Evolutionary conservation across 2,113 vertebrate species (phyloP), one percentile per base, ranked within the genome.

Genomic region (Nerophis lumbriciformis): DNA sequence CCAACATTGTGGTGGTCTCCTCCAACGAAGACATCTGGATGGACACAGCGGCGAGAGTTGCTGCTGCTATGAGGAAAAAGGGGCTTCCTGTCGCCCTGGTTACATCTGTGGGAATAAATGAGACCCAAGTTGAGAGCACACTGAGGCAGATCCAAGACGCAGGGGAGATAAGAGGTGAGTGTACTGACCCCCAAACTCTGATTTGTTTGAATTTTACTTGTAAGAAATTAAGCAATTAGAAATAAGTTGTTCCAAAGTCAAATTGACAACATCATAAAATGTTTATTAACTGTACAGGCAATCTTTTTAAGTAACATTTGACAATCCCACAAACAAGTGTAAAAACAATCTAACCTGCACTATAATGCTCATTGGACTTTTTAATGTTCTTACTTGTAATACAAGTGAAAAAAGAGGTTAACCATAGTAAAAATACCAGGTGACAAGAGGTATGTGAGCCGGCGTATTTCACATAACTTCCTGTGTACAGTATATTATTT

Each of bases 11-110:
- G 62, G 91, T 97, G 54, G 85, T 96, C 65, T 93, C 92, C 8
- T 95, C 93, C 50, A 85, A 80, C 0, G 94, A 95, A 55, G 93
- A 94, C 53, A 89, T 95, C 48, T 98, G 94, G 93, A 77, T 90
- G 6, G 91, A 93, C 52, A 92, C 93, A 0, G 94, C 91, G 3
- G 80, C 61, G 12, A 88, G 88, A 63, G 68, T 95, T 16, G 92
- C 93, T 0, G 83, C 77, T 9, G 87, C 89, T 0, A 85, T 97
- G 52, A 90, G 89, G 82, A 91, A 63, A 37, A 74, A 69, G 0
- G 92, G 93, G 7, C 88, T 97, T 61, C 92, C 90, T 1, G 88
- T 95, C 12, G 86, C 87, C 15, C 75, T 95, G 37, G 87, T 97
- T 8, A 83, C 88, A 1, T 76, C 87, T 0, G 50, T 90, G 6